A percentile compares a stretch with the other conserved stretches of the same genome.
phyloP scores from a whole-genome alignment of 2,113 vertebrate genomes.

The Alethe diademata region DNA sequence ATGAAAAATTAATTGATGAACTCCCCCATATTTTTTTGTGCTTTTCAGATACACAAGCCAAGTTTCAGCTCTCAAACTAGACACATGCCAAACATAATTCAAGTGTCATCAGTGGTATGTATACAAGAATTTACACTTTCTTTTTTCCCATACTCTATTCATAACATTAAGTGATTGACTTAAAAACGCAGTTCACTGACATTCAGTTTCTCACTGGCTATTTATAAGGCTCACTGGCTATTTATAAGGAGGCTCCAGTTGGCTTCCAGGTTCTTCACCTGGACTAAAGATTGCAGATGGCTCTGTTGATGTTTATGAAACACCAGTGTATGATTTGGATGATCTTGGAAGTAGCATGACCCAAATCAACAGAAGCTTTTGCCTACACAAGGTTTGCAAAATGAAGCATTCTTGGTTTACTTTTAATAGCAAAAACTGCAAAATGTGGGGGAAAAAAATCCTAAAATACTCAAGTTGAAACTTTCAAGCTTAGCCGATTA shows the following conservation, averaged over 20 bases:
- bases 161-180: not conserved
- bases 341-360: not conserved
- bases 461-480: not conserved
- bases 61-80: not conserved
- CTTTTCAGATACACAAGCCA: not conserved
- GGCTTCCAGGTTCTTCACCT: not conserved
- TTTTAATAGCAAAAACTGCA: conserved; percentile 3
- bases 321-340: not conserved
- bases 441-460: not conserved
- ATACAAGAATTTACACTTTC: not conserved
- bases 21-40: not conserved
- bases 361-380: conserved; percentile 2
- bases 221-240: not conserved
- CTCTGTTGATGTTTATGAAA: not conserved
- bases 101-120: not conserved
- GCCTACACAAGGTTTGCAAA: conserved; percentile 29
- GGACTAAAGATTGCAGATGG: not conserved
- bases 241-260: not conserved
- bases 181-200: not conserved
- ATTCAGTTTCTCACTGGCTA: not conserved
- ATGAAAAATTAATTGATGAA: not conserved
- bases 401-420: conserved; percentile 11
- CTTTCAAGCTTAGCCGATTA: not conserved
- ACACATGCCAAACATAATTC: not conserved
- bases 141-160: not conserved